Conservation (phyloP, 2,888 invertebrate species). For the Thereva nobilitata region DNA sequence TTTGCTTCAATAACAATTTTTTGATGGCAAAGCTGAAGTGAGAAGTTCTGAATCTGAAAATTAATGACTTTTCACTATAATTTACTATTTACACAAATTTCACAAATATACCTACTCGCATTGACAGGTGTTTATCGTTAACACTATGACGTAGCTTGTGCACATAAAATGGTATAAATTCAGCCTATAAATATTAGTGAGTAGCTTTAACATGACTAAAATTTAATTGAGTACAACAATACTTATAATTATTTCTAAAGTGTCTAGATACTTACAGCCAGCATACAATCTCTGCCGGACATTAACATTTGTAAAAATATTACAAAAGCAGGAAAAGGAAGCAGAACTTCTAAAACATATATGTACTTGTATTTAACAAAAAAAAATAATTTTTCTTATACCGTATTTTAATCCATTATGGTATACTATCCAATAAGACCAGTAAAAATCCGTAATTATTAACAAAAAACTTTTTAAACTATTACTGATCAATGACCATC, state of each 20-base stretch:
- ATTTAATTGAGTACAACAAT: neutral
- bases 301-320: too few relatives aligned
- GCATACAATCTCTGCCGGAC: too few relatives aligned
- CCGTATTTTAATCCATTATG: neutral
- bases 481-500: slow-evolving; percentile 7
- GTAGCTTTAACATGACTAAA: slow-evolving; percentile 2
- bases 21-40: slow-evolving; percentile 23
- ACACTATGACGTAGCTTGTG: slow-evolving; percentile 4
- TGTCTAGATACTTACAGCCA: too few relatives aligned
- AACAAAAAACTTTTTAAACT: slow-evolving; percentile 1
- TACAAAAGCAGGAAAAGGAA: too few relatives aligned
- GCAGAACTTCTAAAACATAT: neutral
- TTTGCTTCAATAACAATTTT: slow-evolving; percentile 17
- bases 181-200: neutral
- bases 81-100: neutral
- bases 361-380: neutral
- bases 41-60: slow-evolving; percentile 26
- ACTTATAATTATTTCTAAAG: too few relatives aligned
- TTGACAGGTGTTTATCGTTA: neutral
- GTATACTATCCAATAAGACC: slow-evolving; percentile 5
- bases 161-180: slow-evolving; percentile 12
- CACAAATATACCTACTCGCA: slow-evolving; percentile 2
- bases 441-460: slow-evolving; percentile 17
- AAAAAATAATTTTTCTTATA: neutral
- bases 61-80: neutral